Conservation (phyloP, 2,888 invertebrate species). For the Drosophila borborema region DNA sequence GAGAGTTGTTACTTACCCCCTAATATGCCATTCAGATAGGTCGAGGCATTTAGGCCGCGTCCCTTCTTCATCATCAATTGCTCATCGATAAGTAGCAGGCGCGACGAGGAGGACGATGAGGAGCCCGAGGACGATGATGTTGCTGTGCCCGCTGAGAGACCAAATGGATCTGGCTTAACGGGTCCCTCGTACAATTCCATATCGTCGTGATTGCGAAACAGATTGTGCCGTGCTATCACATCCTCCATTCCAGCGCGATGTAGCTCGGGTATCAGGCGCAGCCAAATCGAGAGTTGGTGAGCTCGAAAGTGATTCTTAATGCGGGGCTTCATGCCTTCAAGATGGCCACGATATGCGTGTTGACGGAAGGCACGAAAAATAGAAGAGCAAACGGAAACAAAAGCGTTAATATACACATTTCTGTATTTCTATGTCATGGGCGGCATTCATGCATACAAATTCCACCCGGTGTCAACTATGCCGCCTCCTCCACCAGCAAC, state of each 20-base stretch:
- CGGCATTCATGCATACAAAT: constrained; percentile 60
- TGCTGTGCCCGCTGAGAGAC: constrained; percentile 73
- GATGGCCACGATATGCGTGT: constrained; percentile 19
- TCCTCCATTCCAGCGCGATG: constrained; percentile 96
- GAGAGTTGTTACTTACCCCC: constrained; percentile 80
- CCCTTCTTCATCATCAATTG: constrained; percentile 82
- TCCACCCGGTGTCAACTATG: constrained; percentile 51
- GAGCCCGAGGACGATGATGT: constrained; percentile 35
- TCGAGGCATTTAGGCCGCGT: constrained; percentile 75
- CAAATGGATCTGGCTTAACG: constrained; percentile 93
- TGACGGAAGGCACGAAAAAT: constrained; percentile 20
- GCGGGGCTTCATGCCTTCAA: constrained; percentile 93
- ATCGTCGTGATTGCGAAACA: constrained; percentile 95
- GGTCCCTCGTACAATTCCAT: constrained; percentile 95
- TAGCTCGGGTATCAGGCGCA: constrained; percentile 95
- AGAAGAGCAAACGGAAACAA: constrained; percentile 33
- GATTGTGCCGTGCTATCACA: constrained; percentile 93
- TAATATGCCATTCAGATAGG: constrained; percentile 82
- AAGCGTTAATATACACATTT: constrained; percentile 54
- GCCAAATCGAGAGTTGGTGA: constrained; percentile 97
- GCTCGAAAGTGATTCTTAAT: constrained; percentile 97
- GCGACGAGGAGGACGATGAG: constrained; percentile 70
- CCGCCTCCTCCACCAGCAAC: constrained; percentile 10
- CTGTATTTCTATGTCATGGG: constrained; percentile 31
- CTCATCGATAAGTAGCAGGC: constrained; percentile 83